Base-by-base conservation (phyloP, 2,888 invertebrate species). In the Caenorhabditis doughertyi region DNA sequence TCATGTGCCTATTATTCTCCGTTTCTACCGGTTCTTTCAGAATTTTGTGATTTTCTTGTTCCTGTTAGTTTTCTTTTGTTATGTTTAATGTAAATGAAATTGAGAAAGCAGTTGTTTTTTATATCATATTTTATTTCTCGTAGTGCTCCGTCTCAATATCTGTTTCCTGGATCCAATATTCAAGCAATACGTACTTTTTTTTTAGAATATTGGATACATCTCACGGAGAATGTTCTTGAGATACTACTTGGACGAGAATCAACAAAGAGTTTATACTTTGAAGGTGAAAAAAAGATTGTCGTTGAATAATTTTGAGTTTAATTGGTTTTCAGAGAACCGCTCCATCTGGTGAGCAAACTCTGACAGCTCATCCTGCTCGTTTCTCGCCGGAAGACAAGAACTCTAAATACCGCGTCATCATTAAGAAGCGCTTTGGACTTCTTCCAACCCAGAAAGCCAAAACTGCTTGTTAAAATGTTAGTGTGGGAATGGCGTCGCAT, bases 371-470 rank as follows among this genome's bases (percentile, higher is more conserved):
- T 94, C 97, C 96, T 91, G 97, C 97, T 79, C 95, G 96, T 56
- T 98, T 97, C 92, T 96, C 97, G 0, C 97, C 97, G 0, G 97
- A 97, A 92, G 97, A 98, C 92, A 96, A 96, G 92, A 96, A 95
- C 92, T 97, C 97, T 1, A 94, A 95, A 85, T 95, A 97, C 89
- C 94, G 97, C 89, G 95, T 97, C 84, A 95, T 94, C 11, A 95
- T 97, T 83, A 97, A 98, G 93, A 95, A 95, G 92, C 94, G 97
- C 90, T 97, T 96, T 93, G 95, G 95, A 25, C 94, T 97, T 21
- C 94, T 97, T 25, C 94, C 95, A 9, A 96, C 96, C 13, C 97
- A 97, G 92, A 94, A 95, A 91, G 95, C 96, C 21, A 87, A 90
- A 60, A 80, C 84, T 18, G 85, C 79, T 65, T 90, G 89, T 58